These are phyloP conservation scores for Aphidius colemani DNA, from an alignment of 2,888 invertebrate genomes.

Conservation along the genomic window DNA sequence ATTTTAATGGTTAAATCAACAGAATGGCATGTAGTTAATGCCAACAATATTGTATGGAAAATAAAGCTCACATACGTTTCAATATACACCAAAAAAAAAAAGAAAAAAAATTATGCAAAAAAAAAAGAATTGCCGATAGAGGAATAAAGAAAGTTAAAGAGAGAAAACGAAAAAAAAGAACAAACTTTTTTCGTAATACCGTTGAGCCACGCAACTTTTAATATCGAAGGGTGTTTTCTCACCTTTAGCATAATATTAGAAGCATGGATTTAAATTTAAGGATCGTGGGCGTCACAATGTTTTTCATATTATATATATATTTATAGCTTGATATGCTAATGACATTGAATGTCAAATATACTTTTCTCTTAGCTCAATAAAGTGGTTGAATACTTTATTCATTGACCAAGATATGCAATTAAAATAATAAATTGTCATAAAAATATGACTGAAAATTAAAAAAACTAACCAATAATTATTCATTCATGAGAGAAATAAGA, in stretches of 20 bases:
- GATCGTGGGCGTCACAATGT: constrained; percentile 35
- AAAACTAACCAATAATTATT: too few species aligned
- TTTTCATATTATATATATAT: constrained; percentile 36
- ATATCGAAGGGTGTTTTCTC: constrained; percentile 58
- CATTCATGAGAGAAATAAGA: too few species aligned
- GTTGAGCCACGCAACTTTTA: constrained; percentile 55
- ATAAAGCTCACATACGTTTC: neutral
- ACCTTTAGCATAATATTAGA: constrained; percentile 51
- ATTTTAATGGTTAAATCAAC: too few species aligned
- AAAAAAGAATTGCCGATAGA: constrained; percentile 13
- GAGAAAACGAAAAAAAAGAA: constrained; percentile 17
- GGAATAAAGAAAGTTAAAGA: constrained; percentile 12
- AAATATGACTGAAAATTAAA: too few species aligned
- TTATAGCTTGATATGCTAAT: constrained; percentile 55
- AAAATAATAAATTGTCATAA: neutral
- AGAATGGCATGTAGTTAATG: neutral
- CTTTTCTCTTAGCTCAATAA: neutral
- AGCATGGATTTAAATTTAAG: constrained; percentile 51
- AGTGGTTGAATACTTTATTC: neutral
- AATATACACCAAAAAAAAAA: too few species aligned
- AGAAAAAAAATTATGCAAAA: neutral
- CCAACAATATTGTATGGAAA: neutral
- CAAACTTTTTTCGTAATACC: constrained; percentile 44
- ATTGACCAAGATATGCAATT: constrained; percentile 1
- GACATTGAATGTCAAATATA: constrained; percentile 42